Evolutionary conservation across 2,888 invertebrate species (phyloP), one percentile per base, ranked within the genome.

Genomic region (Amblyteles armatorius): DNA sequence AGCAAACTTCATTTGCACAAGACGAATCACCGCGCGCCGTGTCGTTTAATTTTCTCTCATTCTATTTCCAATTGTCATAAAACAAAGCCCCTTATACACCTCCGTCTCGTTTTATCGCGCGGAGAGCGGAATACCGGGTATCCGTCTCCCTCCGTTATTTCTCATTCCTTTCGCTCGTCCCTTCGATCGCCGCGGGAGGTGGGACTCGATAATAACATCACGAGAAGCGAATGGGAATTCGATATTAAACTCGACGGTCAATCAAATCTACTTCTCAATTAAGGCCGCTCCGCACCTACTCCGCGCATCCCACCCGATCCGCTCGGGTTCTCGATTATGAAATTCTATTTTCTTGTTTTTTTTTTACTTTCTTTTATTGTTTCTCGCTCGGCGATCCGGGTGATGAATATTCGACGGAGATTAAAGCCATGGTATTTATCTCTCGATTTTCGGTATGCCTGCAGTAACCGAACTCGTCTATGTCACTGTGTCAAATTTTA

Each of bases 161-260:
- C 68, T 73, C 57, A n/a, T 74, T 50, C 55, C 68, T 72, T 76
- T 72, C 71, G 74, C 63, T 83, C 76, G 73, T 82, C 84, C 81
- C 83, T 79, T 50, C 52, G 76, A 82, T 77, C 78, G 81, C 83
- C 84, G 26, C 11, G 57, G 81, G 83, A 85, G 80, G 84, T 50
- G 44, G 26, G 67, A 82, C 77, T 83, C 87, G 86, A 87, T 87
- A 88, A 88, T 87, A 87, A 85, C 86, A 80, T 85, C 83, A 86
- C 82, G 55, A 65, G 55, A 79, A 57, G 79, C 69, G 73, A 80
- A 82, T 87, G 87, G 86, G 86, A 88, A 88, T 85, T 88, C 87
- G 86, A 88, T 87, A 87, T 84, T 79, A 68, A 82, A 83, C 79
- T 84, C 86, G 79, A 82, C 84, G 78, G 82, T 82, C 82, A 71